These are phyloP conservation scores for Percina caprodes DNA, from an alignment of 2,113 vertebrate species.

Conservation along the genomic window DNA sequence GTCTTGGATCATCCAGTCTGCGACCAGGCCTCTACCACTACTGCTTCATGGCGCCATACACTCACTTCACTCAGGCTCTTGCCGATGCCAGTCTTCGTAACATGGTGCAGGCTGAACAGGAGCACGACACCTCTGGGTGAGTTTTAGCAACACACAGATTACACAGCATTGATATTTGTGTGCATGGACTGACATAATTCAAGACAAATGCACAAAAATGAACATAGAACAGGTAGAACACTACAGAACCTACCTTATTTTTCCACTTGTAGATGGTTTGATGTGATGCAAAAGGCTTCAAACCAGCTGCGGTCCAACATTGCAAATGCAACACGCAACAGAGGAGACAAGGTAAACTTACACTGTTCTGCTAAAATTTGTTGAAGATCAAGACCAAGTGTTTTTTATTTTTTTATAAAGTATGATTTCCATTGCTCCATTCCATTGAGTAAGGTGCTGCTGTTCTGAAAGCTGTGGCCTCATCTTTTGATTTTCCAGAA, in stretches of 20 bases:
- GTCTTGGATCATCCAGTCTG: slow-evolving; percentile 92
- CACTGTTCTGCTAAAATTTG: neutral
- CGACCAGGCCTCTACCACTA: slow-evolving; percentile 96
- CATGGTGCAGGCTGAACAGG: slow-evolving; percentile 95
- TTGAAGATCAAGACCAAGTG: neutral
- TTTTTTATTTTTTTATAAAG: neutral
- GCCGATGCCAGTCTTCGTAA: slow-evolving; percentile 96
- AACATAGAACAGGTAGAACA: neutral
- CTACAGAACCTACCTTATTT: neutral
- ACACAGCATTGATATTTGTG: too few relatives aligned
- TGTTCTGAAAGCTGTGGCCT: neutral
- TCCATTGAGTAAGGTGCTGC: neutral
- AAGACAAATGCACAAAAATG: neutral
- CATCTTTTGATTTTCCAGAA: slow-evolving; percentile 83
- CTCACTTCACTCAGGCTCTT: slow-evolving; percentile 97
- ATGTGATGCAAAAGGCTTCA: slow-evolving; percentile 96
- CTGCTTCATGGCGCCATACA: slow-evolving; percentile 99
- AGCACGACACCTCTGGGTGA: slow-evolving; percentile 93
- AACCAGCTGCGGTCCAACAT: slow-evolving; percentile 92
- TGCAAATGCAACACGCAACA: slow-evolving; percentile 89
- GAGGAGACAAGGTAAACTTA: slow-evolving; percentile 92
- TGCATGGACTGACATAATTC: neutral
- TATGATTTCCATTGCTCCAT: neutral
- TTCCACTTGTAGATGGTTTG: slow-evolving; percentile 91
- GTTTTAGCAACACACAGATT: neutral